Evolutionary conservation across 2,888 invertebrate genomes (phyloP), one percentile per base, ranked within the genome.

Genomic region (Hermaeophaga mercurialis): DNA sequence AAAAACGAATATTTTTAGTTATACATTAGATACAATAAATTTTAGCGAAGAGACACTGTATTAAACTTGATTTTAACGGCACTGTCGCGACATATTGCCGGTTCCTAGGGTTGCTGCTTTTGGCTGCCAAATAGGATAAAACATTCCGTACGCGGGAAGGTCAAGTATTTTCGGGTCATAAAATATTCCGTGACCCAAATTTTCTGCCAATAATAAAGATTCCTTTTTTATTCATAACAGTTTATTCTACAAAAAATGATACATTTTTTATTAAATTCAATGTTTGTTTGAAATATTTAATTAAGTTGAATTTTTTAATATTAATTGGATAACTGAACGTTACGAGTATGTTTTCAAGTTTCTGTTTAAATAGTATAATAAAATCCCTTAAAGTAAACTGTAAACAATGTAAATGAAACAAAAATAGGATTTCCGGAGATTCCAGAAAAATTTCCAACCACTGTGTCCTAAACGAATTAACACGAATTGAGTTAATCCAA

Each of bases 91-190:
- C 18, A 19, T 44, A 31, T 45, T 45, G 31, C 22, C 14, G 33
- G 34, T 7, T 6, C 19, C 6, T 18, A 46, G 12, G 36, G 22
- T n/a, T 22, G n/a, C 36, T 17, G 28, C 19, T n/a, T 22, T 36
- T 36, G 9, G 22, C 15, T 36, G 47, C 47, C 36, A 36, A 47
- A 36, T 36, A 2, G 34, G 34, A 47, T 36, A 47, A 47, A 47
- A 36, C 36, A 24, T 47, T 47, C 12, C 34, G 15, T 36, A 36
- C 15, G 11, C 34, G 47, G 36, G 15, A 14, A 47, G 24, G 36
- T 47, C 47, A 24, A 14, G 2, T 36, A n/a, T 24, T 2, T 36
- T 14, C 12, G 9, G 47, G 17, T 31, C 15, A 47, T 47, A 36
- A 36, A 26, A 46, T 19, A 33, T 12, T 8, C 24, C 4, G n/a